Evolutionary conservation across 2,888 invertebrate species (phyloP), one percentile per base, ranked within the genome.

Genomic region (Dendrolimus pini): DNA sequence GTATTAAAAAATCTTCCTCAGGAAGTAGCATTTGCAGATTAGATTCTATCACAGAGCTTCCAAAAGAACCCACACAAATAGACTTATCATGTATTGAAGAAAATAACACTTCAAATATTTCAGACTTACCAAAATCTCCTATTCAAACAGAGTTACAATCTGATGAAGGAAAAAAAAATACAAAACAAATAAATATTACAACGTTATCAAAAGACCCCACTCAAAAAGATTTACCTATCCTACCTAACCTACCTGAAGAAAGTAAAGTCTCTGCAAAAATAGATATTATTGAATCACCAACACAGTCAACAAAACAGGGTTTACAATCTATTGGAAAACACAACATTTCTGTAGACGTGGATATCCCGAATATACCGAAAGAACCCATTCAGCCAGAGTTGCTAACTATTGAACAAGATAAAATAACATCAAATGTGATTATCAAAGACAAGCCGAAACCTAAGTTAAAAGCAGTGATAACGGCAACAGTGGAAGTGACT

Each of bases 391-490:
- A 10, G 47, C 47, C 47, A 2, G 12, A 10, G 12, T 9, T 10
- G 2, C 12, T 47, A 10, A 47, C 47, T 47, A 47, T 47, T 47
- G 12, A 47, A 47, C 9, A 7, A 2, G 12, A 9, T 10, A 9
- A 47, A 47, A 47, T 47, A 2, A 2, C 9, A 53, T 54, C 69
- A 52, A 82, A 80, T 69, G 61, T 68, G 54, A 67, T 69, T 13
- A 66, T 61, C 59, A 58, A 58, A 58, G 69, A 68, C 53, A 78
- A 71, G 54, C 57, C 62, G 56, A 82, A 82, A 70, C 73, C 77
- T 12, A 88, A 87, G 77, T 71, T 86, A 54, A 93, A 91, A 82
- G 80, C 89, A 10, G 90, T 92, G 75, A 92, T 93, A 30, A 92
- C 93, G 9, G 79, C 90, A 10, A 84, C 90, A 0, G 91, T 93